Conservation (phyloP, 2,888 invertebrate genomes). For the Acrobeloides nanus region DNA sequence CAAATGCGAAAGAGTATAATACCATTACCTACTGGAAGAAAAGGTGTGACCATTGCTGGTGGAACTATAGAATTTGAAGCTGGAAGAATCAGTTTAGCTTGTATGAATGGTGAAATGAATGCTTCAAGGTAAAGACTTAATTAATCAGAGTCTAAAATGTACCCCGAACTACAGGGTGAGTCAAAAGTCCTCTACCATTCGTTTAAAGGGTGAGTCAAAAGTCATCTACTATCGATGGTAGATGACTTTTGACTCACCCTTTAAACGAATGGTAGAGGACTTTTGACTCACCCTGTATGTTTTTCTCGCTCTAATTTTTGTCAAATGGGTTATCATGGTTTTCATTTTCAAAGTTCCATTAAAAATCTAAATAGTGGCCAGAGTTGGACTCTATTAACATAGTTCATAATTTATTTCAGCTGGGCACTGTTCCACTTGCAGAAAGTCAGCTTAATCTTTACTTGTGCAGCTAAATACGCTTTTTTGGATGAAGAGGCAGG, state of each 20-base stretch:
- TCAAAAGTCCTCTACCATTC: no score
- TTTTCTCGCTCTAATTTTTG: neutral
- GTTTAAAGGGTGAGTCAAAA: no score
- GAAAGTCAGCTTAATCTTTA: slow-evolving; percentile 32
- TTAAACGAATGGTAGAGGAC: no score
- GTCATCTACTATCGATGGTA: no score
- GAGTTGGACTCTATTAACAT: neutral
- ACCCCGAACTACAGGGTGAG: no score
- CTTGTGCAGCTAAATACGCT: slow-evolving; percentile 20
- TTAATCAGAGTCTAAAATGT: neutral
- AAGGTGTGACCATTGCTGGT: slow-evolving; percentile 30
- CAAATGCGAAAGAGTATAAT: slow-evolving; percentile 18
- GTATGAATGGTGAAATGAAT: slow-evolving; percentile 52
- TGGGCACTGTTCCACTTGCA: slow-evolving; percentile 50
- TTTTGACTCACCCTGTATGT: no score
- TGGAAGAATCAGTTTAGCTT: slow-evolving; percentile 32
- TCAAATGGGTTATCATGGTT: no score
- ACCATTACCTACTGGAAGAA: slow-evolving; percentile 19
- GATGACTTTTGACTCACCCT: no score
- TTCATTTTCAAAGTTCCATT: no score
- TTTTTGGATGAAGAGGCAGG: slow-evolving; percentile 24
- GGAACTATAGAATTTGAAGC: slow-evolving; percentile 39
- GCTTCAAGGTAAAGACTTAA: slow-evolving; percentile 23
- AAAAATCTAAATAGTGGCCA: slow-evolving; percentile 1
- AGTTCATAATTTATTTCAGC: slow-evolving; percentile 10